A percentile compares a stretch with the other conserved stretches of the same genome.
Evolutionary conservation across 2,113 vertebrate species (phyloP).

Genomic region (Grallaria varia): DNA sequence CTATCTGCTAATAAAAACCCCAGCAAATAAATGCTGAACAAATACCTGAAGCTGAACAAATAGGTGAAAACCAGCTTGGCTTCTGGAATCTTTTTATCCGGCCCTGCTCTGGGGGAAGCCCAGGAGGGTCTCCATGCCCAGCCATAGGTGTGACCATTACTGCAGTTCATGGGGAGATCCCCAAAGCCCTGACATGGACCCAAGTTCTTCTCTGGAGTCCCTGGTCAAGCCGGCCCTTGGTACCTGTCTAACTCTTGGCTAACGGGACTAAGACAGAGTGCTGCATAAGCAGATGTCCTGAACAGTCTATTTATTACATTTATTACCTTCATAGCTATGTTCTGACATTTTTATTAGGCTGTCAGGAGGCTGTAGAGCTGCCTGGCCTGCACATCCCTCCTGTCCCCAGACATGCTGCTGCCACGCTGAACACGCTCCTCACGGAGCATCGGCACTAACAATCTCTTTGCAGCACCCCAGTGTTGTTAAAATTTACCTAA

Average conservation of each 20-base stretch:
- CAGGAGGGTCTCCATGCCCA: background rate
- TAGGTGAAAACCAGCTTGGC: background rate
- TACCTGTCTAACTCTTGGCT: background rate
- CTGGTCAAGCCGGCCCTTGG: background rate
- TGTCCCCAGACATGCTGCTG: background rate
- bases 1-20: background rate
- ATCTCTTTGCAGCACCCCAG: background rate
- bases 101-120: background rate
- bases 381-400: background rate
- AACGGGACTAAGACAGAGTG: background rate
- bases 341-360: conserved; percentile 15
- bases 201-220: background rate
- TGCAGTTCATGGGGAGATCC: background rate
- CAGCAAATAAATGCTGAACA: background rate
- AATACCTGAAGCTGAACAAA: background rate
- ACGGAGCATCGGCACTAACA: background rate
- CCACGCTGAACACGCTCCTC: background rate
- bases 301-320: background rate
- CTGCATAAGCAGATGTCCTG: background rate
- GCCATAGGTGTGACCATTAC: background rate
- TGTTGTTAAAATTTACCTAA: background rate
- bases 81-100: background rate
- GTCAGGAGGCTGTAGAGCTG: background rate
- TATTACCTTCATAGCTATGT: background rate
- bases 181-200: background rate